These are phyloP conservation scores for Osmoderma eremita DNA, from an alignment of 2,888 invertebrate species.

Conservation along the genomic window DNA sequence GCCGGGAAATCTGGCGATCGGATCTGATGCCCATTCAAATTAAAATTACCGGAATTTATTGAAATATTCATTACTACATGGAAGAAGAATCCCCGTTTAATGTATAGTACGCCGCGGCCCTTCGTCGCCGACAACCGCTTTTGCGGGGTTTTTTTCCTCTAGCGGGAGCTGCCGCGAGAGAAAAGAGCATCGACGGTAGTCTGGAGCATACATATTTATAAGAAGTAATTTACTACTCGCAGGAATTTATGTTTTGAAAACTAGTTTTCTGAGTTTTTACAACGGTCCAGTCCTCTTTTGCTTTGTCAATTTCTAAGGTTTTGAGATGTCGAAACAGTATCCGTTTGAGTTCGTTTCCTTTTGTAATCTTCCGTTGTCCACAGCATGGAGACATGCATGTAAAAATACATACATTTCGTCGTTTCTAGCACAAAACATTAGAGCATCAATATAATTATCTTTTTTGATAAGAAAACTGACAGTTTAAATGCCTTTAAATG, in stretches of 20 bases:
- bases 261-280: slow-evolving; percentile 33
- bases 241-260: slow-evolving; percentile 39
- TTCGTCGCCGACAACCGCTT: slow-evolving; percentile 19
- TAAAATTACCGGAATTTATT: slow-evolving; percentile 60
- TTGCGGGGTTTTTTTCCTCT: slow-evolving; percentile 4
- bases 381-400: too few species aligned
- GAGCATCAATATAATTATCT: too few species aligned
- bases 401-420: too few species aligned
- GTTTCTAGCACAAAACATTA: too few species aligned
- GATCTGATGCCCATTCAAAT: slow-evolving; percentile 51
- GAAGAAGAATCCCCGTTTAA: slow-evolving; percentile 54
- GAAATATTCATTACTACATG: slow-evolving; percentile 62
- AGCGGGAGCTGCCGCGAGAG: neutral
- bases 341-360: too few species aligned
- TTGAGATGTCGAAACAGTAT: too few species aligned
- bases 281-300: too few species aligned
- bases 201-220: slow-evolving; percentile 42
- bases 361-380: too few species aligned
- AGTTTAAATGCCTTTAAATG: too few species aligned
- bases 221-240: slow-evolving; percentile 41
- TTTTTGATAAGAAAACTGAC: too few species aligned
- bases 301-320: too few species aligned
- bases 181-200: slow-evolving; percentile 1
- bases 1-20: slow-evolving; percentile 44
- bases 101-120: slow-evolving; percentile 8